Conservation (phyloP, 2,888 invertebrate species). For the Oscheius sp. region DNA sequence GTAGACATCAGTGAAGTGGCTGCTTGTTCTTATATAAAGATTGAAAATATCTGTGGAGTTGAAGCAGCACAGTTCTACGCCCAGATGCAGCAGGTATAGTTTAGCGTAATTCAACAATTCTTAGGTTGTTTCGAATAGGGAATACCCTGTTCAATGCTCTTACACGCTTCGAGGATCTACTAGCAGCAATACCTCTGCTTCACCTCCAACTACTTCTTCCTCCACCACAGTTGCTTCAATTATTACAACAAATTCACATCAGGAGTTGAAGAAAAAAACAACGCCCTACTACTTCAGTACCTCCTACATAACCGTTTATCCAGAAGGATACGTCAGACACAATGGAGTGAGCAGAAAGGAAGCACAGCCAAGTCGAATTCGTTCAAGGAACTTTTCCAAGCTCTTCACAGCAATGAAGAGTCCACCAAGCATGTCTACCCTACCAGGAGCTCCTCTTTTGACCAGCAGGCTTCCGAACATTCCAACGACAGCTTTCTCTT, state of each 20-base stretch:
- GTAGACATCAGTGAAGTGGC: conserved; percentile 41
- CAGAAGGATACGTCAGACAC: neutral
- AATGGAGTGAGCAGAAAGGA: conserved; percentile 2
- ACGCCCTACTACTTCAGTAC: conserved; percentile 15
- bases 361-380: neutral
- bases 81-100: conserved; percentile 49
- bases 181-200: neutral
- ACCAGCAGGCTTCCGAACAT: neutral
- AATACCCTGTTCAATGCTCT: conserved; percentile 53
- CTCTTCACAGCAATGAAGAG: conserved; percentile 17
- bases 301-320: conserved; percentile 21
- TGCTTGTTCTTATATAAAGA: conserved; percentile 40
- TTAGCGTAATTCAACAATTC: neutral
- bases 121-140: conserved; percentile 48
- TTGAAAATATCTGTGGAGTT: conserved; percentile 43
- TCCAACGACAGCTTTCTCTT: conserved; percentile 15
- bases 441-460: neutral
- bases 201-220: neutral
- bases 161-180: conserved; percentile 31
- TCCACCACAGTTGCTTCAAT: neutral
- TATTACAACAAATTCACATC: neutral
- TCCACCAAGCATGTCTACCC: neutral
- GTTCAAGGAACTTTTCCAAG: conserved; percentile 7
- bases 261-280: neutral
- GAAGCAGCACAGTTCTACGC: conserved; percentile 50